Evolutionary conservation across 1,140 invertebrate genomes (phyloP).

Genomic region (Cepaea nemoralis): DNA sequence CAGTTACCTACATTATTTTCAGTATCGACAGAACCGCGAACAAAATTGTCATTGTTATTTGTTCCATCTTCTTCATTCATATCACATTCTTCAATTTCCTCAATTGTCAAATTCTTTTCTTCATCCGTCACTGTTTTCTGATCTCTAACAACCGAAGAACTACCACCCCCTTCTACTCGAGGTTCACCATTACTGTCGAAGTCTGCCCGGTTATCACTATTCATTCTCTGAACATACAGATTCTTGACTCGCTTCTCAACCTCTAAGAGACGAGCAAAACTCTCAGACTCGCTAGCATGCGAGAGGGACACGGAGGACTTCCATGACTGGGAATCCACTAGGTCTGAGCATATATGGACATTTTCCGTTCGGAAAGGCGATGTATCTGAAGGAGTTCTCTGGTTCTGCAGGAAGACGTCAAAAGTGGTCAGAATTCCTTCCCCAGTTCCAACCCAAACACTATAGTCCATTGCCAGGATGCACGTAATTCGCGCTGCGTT

Average conservation of each 20-base stretch:
- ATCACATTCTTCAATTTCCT: background rate
- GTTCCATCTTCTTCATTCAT: background rate
- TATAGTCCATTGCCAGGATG: constrained; percentile 70
- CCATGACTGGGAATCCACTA: constrained; percentile 16
- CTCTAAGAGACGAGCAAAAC: constrained; percentile 41
- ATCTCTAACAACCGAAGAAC: background rate
- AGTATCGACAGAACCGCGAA: no score
- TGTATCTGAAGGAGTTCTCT: constrained; percentile 57
- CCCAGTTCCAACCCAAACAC: constrained; percentile 75
- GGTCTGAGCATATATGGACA: constrained; percentile 13
- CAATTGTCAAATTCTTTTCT: background rate
- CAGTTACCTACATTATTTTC: background rate
- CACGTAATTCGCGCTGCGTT: constrained; percentile 71
- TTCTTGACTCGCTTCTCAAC: constrained; percentile 40
- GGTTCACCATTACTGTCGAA: background rate
- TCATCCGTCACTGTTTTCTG: background rate
- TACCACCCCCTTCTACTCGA: constrained; percentile 19
- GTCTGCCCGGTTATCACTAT: background rate
- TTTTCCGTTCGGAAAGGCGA: constrained; percentile 54
- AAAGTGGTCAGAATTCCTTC: constrained; percentile 74
- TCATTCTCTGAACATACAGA: background rate
- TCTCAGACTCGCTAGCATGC: constrained; percentile 28
- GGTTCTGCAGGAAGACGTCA: constrained; percentile 56
- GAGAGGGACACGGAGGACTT: background rate
- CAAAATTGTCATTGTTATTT: background rate